Conservation (phyloP, 2,113 vertebrate species). For the Oncorhynchus tshawytscha region DNA sequence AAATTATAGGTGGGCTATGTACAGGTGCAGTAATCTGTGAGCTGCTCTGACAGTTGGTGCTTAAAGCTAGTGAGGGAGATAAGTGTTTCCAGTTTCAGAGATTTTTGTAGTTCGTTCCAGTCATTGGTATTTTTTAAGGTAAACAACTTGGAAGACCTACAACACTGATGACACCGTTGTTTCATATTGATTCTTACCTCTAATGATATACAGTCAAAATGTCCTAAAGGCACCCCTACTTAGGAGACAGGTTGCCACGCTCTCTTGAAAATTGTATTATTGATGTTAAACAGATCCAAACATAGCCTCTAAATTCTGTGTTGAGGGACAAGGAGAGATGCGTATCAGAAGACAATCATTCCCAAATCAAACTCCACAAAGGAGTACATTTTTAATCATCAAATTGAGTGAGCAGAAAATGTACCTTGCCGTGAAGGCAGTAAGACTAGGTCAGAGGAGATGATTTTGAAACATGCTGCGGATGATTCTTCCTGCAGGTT, state of each 20-base stretch:
- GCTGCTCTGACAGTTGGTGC: too few species aligned
- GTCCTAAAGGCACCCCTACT: background rate
- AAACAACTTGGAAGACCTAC: too few species aligned
- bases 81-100: too few species aligned
- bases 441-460: slow-evolving; percentile 10
- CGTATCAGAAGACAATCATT: slow-evolving; percentile 26
- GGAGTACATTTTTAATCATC: slow-evolving; percentile 22
- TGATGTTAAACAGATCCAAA: background rate
- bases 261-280: background rate
- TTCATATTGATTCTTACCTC: background rate
- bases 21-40: too few species aligned
- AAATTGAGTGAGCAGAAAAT: slow-evolving; percentile 31
- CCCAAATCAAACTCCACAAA: too few species aligned
- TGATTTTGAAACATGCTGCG: slow-evolving; percentile 22
- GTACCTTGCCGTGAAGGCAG: slow-evolving; percentile 27
- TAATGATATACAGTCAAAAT: too few species aligned
- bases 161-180: background rate
- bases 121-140: too few species aligned
- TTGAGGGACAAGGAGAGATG: slow-evolving; percentile 16
- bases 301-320: background rate
- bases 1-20: too few species aligned
- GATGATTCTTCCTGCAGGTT: slow-evolving; percentile 6
- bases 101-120: too few species aligned
- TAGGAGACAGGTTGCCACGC: background rate
- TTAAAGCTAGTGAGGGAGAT: too few species aligned